Evolutionary conservation across 2,113 vertebrate species (phyloP).

Genomic region (Electrona antarctica): DNA sequence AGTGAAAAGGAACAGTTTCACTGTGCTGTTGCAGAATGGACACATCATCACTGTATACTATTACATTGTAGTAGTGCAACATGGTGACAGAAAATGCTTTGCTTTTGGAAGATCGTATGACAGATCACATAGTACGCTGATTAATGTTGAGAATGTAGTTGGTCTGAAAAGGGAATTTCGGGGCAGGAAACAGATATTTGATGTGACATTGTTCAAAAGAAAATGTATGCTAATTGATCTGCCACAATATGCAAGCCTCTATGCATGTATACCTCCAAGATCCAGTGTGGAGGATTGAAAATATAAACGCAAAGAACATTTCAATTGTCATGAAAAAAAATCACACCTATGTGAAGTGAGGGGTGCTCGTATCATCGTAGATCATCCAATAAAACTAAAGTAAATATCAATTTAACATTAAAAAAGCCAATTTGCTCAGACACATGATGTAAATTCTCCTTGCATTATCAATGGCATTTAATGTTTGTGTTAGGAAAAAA

Average conservation of each 20-base stretch:
- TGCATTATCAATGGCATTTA: too few relatives aligned
- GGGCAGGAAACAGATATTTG: slow-evolving; percentile 23
- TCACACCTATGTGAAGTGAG: too few relatives aligned
- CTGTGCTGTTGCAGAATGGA: slow-evolving; percentile 30
- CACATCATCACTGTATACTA: slow-evolving; percentile 32
- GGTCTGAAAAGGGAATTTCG: slow-evolving; percentile 18
- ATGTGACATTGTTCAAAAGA: slow-evolving; percentile 28
- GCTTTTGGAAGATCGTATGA: slow-evolving; percentile 18
- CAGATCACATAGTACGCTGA: slow-evolving; percentile 16
- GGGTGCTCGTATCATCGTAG: too few relatives aligned
- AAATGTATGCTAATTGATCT: slow-evolving; percentile 38
- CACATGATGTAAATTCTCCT: too few relatives aligned
- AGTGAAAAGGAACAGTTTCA: slow-evolving; percentile 27
- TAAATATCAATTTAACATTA: too few relatives aligned
- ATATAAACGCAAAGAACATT: background rate
- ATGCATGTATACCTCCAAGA: slow-evolving; percentile 25
- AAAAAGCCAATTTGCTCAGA: too few relatives aligned
- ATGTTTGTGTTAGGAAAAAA: too few relatives aligned
- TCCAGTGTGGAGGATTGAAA: slow-evolving; percentile 30
- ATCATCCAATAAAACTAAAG: too few relatives aligned
- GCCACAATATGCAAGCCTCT: slow-evolving; percentile 15
- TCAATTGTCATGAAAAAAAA: background rate
- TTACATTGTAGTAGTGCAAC: slow-evolving; percentile 20
- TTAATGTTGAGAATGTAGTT: slow-evolving; percentile 22
- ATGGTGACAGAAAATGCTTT: slow-evolving; percentile 20